phyloP scores from a whole-genome alignment of 2,797 vertebrate species.

The Ceyx erithaca region DNA sequence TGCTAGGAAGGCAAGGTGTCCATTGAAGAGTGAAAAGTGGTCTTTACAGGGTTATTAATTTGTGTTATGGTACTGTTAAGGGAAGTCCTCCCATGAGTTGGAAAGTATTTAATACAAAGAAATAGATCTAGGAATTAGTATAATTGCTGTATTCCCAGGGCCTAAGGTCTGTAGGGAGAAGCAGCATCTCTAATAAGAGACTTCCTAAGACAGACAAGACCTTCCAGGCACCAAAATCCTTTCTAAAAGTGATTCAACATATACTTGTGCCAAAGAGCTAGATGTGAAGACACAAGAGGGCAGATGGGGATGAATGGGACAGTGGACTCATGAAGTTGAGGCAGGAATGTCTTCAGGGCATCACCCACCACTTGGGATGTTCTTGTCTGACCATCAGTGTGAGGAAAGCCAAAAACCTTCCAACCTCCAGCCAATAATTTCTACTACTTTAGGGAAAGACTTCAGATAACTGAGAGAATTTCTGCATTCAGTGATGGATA shows the following conservation, averaged over 20 bases:
- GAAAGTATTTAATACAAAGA: background rate
- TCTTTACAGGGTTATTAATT: background rate
- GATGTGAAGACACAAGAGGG: background rate
- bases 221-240: background rate
- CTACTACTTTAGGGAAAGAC: no score
- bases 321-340: background rate
- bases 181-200: background rate
- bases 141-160: background rate
- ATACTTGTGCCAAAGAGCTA: background rate
- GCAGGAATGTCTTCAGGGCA: background rate
- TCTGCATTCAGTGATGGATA: no score
- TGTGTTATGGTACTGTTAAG: background rate
- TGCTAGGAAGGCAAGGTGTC: background rate
- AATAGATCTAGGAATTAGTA: background rate
- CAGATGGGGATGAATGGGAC: background rate
- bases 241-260: background rate
- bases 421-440: no score
- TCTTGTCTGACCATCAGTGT: no score
- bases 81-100: background rate
- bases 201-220: background rate
- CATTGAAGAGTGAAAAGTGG: background rate
- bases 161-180: background rate
- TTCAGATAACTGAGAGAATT: no score
- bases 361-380: background rate
- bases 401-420: no score